These are phyloP conservation scores for Psittacula echo DNA, from an alignment of 2,797 vertebrate genomes.

Conservation along the genomic window DNA sequence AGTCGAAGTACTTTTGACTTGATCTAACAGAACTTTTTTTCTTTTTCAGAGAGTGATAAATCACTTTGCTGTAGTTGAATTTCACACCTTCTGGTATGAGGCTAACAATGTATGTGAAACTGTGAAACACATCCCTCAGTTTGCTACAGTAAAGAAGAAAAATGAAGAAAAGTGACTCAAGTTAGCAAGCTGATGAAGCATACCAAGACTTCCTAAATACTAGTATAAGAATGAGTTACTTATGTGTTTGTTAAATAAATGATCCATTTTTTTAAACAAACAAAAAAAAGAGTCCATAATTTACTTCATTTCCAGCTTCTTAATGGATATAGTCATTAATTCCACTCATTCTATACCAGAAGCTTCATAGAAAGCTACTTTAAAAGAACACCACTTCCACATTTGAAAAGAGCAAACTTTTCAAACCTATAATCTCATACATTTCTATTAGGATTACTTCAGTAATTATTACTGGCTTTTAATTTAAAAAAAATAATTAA, in stretches of 20 bases:
- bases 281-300: neutral
- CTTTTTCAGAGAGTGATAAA: neutral
- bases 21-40: neutral
- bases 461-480: neutral
- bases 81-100: constrained; percentile 31
- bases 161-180: neutral
- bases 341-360: neutral
- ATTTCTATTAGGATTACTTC: neutral
- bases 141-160: constrained; percentile 2
- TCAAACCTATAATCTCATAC: neutral
- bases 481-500: neutral
- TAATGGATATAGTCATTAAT: neutral
- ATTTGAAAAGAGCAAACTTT: neutral
- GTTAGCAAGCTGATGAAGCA: neutral
- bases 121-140: neutral
- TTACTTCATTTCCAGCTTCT: neutral
- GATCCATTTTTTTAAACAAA: neutral
- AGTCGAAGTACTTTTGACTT: neutral
- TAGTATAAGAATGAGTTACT: neutral
- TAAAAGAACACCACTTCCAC: neutral
- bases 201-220: neutral
- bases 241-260: neutral
- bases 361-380: neutral
- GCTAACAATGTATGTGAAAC: neutral
- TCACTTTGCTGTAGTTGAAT: constrained; percentile 20